Percentiles rank a stretch among this genome's conserved stretches.
Evolutionary conservation across 2,113 vertebrate species (phyloP).

Genomic region (Ictalurus furcatus): DNA sequence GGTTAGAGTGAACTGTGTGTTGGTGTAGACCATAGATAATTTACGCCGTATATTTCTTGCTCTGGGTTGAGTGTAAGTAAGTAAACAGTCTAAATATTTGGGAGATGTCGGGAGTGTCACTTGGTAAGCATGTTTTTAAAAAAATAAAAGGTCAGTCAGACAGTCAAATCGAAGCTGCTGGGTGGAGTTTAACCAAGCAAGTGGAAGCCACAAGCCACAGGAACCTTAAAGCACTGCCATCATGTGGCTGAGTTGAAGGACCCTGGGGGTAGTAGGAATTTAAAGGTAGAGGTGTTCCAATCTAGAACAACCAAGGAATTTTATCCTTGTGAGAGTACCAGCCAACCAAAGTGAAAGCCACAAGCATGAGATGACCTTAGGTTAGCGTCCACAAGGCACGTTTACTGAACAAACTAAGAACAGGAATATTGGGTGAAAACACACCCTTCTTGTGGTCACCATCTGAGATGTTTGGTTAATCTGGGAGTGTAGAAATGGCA

Average conservation of each 20-base stretch:
- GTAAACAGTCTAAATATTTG: conserved; percentile 61
- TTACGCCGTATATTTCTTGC: not conserved
- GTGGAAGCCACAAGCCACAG: conserved; percentile 55
- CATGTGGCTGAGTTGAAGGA: conserved; percentile 48
- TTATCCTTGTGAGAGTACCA: conserved; percentile 4
- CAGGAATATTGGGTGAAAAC: conserved; percentile 71
- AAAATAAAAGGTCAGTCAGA: conserved; percentile 57
- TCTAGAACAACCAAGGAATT: conserved; percentile 14
- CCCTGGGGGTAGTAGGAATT: conserved; percentile 39
- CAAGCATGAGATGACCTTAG: conserved; percentile 50
- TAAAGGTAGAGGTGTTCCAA: conserved; percentile 46
- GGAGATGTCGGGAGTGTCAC: conserved; percentile 57
- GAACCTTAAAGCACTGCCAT: conserved; percentile 54
- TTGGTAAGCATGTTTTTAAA: conserved; percentile 58
- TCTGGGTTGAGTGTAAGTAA: conserved; percentile 27
- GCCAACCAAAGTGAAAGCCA: conserved; percentile 26
- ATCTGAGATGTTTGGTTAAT: conserved; percentile 57
- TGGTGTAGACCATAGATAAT: not conserved
- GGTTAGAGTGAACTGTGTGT: not conserved
- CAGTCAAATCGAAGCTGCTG: conserved; percentile 49
- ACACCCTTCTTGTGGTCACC: conserved; percentile 68
- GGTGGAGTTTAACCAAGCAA: conserved; percentile 54
- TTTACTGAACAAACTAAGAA: conserved; percentile 54
- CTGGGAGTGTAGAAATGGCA: conserved; percentile 63
- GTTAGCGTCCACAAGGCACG: conserved; percentile 49